Evolutionary conservation across 2,888 invertebrate genomes (phyloP).

Genomic region (Lysandra bellargus): DNA sequence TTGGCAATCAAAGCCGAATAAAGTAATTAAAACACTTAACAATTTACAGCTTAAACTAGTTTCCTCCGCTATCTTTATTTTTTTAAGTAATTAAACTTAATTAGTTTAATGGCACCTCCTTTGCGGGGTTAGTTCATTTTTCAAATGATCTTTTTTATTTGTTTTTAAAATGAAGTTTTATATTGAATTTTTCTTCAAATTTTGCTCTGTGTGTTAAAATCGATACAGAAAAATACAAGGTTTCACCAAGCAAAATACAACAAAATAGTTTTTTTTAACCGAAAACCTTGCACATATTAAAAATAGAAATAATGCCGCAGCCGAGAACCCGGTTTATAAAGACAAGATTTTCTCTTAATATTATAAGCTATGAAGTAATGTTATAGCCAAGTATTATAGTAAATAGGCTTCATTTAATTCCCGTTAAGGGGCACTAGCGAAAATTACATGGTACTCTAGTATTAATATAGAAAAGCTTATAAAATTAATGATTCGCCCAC

Average conservation of each 20-base stretch:
- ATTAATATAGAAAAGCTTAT: background rate
- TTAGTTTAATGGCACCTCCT: background rate
- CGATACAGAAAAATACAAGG: too few relatives aligned
- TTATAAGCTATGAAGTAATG: too few relatives aligned
- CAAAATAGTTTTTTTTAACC: too few relatives aligned
- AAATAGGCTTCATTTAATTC: slow-evolving; percentile 7
- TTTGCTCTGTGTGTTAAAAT: too few relatives aligned
- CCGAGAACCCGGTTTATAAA: background rate
- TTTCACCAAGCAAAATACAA: too few relatives aligned
- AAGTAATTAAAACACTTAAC: background rate
- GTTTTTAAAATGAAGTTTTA: background rate
- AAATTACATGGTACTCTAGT: slow-evolving; percentile 11
- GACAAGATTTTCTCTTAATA: background rate
- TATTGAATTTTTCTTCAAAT: background rate
- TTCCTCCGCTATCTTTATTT: background rate
- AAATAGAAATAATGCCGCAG: background rate
- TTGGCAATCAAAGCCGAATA: background rate
- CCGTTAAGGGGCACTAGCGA: background rate
- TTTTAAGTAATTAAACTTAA: background rate
- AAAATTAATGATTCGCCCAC: background rate
- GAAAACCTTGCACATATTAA: too few relatives aligned
- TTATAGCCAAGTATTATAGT: background rate
- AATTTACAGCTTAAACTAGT: background rate
- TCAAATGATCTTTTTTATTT: background rate
- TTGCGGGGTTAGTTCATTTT: background rate